A percentile compares a stretch with the other conserved stretches of the same genome.
Evolutionary conservation across 1,140 invertebrate genomes (phyloP).

Genomic region (Saccostrea glomerata): DNA sequence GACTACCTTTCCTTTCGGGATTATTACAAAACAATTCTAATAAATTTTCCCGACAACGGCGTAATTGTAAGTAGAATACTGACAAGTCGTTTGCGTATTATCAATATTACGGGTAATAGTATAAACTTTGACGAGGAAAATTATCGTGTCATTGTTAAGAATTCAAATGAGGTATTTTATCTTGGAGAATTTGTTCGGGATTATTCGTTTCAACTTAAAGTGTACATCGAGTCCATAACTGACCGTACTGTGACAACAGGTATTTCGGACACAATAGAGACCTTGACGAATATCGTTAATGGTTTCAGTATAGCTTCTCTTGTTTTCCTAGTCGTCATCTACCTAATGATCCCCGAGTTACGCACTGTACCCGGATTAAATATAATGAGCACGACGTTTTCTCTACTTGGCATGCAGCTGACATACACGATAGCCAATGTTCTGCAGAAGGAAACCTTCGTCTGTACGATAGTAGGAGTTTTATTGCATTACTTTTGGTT

Average conservation of each 20-base stretch:
- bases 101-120: neutral
- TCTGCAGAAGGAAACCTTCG: neutral
- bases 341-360: neutral
- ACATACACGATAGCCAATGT: neutral
- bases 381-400: neutral
- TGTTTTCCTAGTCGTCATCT: neutral
- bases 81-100: neutral
- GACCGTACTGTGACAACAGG: neutral
- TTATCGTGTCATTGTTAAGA: neutral
- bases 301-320: neutral
- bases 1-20: neutral
- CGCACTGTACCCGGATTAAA: neutral
- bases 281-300: neutral
- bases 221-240: neutral
- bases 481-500: neutral
- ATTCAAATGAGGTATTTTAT: neutral
- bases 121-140: neutral
- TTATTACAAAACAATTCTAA: neutral
- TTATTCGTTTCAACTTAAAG: neutral
- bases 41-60: neutral
- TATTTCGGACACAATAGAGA: neutral
- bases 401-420: neutral
- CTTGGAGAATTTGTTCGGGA: neutral
- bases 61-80: neutral
- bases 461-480: neutral